phyloP scores from a whole-genome alignment of 2,113 vertebrate genomes.

The Erinaceus europaeus region DNA sequence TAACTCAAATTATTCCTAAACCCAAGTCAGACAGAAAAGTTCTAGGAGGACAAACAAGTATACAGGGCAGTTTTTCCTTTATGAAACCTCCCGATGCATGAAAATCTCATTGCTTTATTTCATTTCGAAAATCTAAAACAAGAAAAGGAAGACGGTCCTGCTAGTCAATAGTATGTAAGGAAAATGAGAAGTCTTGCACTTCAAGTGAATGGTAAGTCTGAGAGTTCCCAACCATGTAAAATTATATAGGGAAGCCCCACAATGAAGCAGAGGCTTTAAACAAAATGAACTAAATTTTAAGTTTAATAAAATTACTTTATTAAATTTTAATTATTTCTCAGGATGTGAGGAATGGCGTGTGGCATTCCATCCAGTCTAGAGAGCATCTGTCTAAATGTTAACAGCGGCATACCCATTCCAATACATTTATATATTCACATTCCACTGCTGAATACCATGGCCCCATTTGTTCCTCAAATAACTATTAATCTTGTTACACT shows the following conservation, averaged over 20 bases:
- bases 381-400: constrained; percentile 79
- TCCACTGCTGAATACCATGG: constrained; percentile 86
- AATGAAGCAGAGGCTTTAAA: not conserved
- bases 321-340: not conserved
- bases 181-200: not conserved
- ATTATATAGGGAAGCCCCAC: not conserved
- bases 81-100: not conserved
- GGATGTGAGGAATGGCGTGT: not conserved
- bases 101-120: not conserved
- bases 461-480: constrained; percentile 88
- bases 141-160: not conserved
- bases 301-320: not conserved
- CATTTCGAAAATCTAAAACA: not conserved
- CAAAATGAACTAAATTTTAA: not conserved
- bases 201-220: not conserved
- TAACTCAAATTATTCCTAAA: not conserved
- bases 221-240: not conserved
- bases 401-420: constrained; percentile 81
- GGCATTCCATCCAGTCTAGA: constrained; percentile 80
- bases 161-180: not conserved
- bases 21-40: not conserved
- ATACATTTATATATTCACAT: constrained; percentile 87
- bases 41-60: not conserved
- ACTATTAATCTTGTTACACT: constrained; percentile 91
- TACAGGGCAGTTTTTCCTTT: not conserved